Base-by-base conservation (phyloP, 2,113 vertebrate species). In the Odocoileus hemionus region DNA sequence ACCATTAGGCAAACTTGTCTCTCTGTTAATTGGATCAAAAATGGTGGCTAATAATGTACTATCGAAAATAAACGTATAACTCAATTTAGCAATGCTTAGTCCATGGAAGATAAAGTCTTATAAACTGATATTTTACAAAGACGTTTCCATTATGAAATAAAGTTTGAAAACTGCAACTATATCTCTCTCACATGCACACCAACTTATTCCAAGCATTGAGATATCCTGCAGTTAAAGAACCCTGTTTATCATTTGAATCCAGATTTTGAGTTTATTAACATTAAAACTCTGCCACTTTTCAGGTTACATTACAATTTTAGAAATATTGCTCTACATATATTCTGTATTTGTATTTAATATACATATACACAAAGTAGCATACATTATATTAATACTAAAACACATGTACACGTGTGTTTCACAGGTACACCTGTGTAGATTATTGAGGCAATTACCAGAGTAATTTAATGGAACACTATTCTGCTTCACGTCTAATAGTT, bases 11-110 rank as follows among this genome's bases (percentile, higher is more conserved):
- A 12, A 67, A 12, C 13, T 70, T 60, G 11, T 82, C 70, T 93
- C 6, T 30, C 50, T 67, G 8, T 84, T 91, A 70, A 85, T 10
- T 67, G 43, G 23, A 94, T 90, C 30, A 94, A 84, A 33, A 95
- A 30, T 43, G 7, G 23, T 90, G 23, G 7, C 54, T 64, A 82
- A 87, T n/a, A 74, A 94, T 64, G 23, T 15, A 45, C 13, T 93
- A 7, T 47, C 23, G 17, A 60, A 83, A 84, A 64, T 76, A 90
- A 90, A 76, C 33, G 85, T 86, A 70, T 1, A 86, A 61, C 2
- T 79, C 17, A 92, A 55, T 43, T 58, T 90, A 25, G 25, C 50
- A 26, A 45, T 28, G 9, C 10, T 3, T 36, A 17, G 50, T 92
- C 47, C 76, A 4, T 26, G 89, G 30, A 93, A 79, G 39, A 5